Conservation (phyloP, 2,113 vertebrate species). For the Conger conger region DNA sequence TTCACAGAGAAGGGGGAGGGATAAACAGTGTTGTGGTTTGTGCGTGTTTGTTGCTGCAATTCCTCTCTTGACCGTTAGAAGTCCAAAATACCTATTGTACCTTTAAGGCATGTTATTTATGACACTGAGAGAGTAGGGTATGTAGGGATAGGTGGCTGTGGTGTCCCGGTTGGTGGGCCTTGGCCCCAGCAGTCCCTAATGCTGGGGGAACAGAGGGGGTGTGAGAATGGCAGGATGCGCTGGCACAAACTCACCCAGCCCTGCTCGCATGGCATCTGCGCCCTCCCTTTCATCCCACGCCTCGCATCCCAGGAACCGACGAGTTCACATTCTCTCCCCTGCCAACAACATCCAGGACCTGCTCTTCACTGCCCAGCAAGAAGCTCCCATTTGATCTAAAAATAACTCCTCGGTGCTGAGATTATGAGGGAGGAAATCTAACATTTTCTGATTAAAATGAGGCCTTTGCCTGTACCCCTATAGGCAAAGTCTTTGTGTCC, state of each 20-base stretch:
- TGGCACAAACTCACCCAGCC: neutral
- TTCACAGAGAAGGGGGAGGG: no score
- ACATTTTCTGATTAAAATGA: neutral
- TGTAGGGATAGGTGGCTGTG: conserved; percentile 44
- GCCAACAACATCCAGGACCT: conserved; percentile 16
- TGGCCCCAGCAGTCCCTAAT: conserved; percentile 41
- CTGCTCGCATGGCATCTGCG: neutral
- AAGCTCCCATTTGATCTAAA: conserved; percentile 9
- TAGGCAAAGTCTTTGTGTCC: conserved; percentile 2
- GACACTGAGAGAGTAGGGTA: conserved; percentile 32
- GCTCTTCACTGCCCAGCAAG: conserved; percentile 18
- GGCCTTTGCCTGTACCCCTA: neutral
- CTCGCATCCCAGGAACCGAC: neutral
- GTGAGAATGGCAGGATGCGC: conserved; percentile 32
- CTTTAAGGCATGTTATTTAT: no score
- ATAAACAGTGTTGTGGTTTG: no score
- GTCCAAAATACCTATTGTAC: no score
- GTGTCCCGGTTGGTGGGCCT: conserved; percentile 44
- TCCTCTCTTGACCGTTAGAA: no score
- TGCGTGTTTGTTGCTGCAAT: no score
- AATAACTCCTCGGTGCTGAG: neutral
- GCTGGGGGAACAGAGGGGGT: conserved; percentile 47
- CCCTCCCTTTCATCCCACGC: neutral
- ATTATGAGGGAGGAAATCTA: conserved; percentile 7
- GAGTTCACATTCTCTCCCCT: conserved; percentile 12